These are phyloP conservation scores for Nomada ferruginata DNA, from an alignment of 2,888 invertebrate species.

Conservation along the genomic window DNA sequence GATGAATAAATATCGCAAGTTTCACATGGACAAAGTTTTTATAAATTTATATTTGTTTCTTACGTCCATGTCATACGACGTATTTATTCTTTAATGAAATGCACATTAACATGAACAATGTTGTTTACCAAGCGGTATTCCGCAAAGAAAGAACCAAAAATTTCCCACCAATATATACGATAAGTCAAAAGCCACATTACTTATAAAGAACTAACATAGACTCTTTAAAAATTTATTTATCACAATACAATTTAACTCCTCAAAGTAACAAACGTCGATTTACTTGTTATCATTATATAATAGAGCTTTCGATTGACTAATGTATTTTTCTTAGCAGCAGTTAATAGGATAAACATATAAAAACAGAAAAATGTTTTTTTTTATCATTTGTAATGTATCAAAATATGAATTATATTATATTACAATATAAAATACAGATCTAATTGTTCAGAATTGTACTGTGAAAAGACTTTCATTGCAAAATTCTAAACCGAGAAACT, in stretches of 20 bases:
- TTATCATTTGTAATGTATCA: too few relatives aligned
- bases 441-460: too few relatives aligned
- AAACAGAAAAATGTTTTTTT: too few relatives aligned
- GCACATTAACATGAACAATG: neutral
- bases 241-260: too few relatives aligned
- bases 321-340: neutral
- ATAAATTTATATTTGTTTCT: neutral
- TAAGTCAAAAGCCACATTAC: neutral
- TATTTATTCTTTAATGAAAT: neutral
- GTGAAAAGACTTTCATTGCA: too few relatives aligned
- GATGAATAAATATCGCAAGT: neutral
- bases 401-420: too few relatives aligned
- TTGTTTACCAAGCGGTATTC: neutral
- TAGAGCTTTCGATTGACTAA: neutral
- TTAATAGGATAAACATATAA: neutral
- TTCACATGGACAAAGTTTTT: neutral
- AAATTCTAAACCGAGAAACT: too few relatives aligned
- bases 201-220: neutral
- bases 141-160: neutral
- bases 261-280: slow-evolving; percentile 1
- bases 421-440: too few relatives aligned
- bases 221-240: too few relatives aligned
- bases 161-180: neutral
- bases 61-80: neutral
- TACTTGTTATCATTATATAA: neutral